Evolutionary conservation across 2,113 vertebrate species (phyloP).

Genomic region (Ceyx margarethae): DNA sequence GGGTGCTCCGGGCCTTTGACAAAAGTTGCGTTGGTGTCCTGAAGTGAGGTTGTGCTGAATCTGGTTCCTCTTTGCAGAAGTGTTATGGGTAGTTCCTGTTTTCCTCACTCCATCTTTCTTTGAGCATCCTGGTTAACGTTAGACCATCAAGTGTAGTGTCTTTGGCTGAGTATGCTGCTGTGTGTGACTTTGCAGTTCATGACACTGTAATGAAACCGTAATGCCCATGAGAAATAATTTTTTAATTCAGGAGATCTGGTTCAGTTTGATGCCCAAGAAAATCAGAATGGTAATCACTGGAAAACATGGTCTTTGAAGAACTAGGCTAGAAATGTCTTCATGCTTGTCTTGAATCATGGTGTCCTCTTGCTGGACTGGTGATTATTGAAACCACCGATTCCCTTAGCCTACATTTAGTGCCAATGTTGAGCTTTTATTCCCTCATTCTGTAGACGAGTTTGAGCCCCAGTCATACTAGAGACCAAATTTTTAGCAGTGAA

Average conservation of each 20-base stretch:
- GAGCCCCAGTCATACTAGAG: neutral
- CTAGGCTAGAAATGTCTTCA: neutral
- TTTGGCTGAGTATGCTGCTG: neutral
- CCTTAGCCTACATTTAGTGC: neutral
- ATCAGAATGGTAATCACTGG: neutral
- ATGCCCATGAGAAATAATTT: neutral
- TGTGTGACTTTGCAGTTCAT: neutral
- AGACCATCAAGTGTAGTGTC: neutral
- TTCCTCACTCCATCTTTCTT: neutral
- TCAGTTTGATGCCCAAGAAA: neutral
- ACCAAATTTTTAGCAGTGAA: neutral
- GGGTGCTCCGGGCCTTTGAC: neutral
- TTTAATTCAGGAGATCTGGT: neutral
- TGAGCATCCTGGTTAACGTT: neutral
- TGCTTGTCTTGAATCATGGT: neutral
- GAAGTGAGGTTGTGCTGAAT: neutral
- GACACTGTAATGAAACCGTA: neutral
- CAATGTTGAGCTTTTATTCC: neutral
- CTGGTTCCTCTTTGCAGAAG: neutral
- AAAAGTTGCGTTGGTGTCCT: neutral
- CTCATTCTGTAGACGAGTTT: neutral
- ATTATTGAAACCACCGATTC: neutral
- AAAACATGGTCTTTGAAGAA: neutral
- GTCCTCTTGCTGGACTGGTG: neutral
- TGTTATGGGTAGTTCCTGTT: rapidly evolving